Conservation (phyloP, 2,888 invertebrate species). For the Lamellibrachia columna region DNA sequence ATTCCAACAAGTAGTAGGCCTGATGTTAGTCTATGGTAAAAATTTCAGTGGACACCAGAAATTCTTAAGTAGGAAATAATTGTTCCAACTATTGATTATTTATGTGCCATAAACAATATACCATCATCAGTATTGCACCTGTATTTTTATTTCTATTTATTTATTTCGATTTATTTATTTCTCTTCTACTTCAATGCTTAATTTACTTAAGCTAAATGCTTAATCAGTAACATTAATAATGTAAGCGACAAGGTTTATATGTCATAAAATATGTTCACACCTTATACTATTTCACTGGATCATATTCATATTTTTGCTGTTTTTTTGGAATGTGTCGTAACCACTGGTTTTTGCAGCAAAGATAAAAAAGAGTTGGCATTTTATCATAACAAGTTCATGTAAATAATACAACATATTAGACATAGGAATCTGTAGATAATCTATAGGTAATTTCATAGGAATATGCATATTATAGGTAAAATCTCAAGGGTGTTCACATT, state of each 20-base stretch:
- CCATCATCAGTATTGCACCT: background rate
- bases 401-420: background rate
- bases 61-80: too few species aligned
- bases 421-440: background rate
- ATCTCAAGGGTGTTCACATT: too few species aligned
- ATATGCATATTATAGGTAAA: background rate
- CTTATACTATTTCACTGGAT: too few species aligned
- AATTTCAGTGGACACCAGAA: background rate
- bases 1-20: background rate
- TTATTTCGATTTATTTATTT: background rate
- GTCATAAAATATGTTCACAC: background rate
- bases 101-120: background rate
- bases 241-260: background rate
- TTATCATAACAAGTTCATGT: background rate
- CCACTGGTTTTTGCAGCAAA: background rate
- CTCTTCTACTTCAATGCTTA: background rate
- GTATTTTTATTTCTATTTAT: background rate
- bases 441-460: background rate
- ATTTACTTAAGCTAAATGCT: too few species aligned
- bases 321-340: too few species aligned
- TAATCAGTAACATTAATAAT: too few species aligned
- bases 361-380: background rate
- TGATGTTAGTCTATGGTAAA: background rate
- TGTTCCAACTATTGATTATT: background rate
- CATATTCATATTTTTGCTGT: too few species aligned